Conservation (phyloP, 2,888 invertebrate genomes). For the Troilus luridus region DNA sequence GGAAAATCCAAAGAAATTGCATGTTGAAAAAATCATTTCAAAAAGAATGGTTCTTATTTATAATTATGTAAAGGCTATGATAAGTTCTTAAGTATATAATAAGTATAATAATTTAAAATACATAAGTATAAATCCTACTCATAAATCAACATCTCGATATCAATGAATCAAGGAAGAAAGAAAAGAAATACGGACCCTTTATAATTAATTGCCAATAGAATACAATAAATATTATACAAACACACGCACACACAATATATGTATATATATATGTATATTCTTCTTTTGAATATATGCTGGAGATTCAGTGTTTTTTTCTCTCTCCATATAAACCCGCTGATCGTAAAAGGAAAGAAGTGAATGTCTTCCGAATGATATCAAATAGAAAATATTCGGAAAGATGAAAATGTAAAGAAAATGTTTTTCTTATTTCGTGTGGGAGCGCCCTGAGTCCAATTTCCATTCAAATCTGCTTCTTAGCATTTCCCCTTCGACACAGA, state of each 20-base stretch:
- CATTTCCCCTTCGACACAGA: not conserved
- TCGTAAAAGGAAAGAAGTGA: not conserved
- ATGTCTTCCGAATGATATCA: conserved; percentile 28
- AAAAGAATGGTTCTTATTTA: too few species aligned
- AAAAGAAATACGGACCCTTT: not conserved
- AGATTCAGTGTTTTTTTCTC: not conserved
- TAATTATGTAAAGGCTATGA: too few species aligned
- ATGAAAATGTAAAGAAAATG: conserved; percentile 41
- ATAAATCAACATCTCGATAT: too few species aligned
- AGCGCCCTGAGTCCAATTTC: conserved; percentile 16
- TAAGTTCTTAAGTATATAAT: too few species aligned
- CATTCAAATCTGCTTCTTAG: conserved; percentile 5
- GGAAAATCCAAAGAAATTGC: too few species aligned
- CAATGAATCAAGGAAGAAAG: too few species aligned
- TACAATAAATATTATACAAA: not conserved
- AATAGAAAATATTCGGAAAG: conserved; percentile 36
- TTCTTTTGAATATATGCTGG: not conserved
- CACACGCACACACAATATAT: too few species aligned
- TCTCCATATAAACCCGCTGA: not conserved
- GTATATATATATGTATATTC: too few species aligned
- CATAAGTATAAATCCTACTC: too few species aligned
- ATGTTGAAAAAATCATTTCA: too few species aligned
- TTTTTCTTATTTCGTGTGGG: not conserved
- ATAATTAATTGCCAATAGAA: not conserved
- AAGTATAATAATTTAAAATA: too few species aligned